A percentile compares a stretch with the other conserved stretches of the same genome.
phyloP scores from a whole-genome alignment of 2,797 vertebrate genomes.

The Salarias fasciatus region DNA sequence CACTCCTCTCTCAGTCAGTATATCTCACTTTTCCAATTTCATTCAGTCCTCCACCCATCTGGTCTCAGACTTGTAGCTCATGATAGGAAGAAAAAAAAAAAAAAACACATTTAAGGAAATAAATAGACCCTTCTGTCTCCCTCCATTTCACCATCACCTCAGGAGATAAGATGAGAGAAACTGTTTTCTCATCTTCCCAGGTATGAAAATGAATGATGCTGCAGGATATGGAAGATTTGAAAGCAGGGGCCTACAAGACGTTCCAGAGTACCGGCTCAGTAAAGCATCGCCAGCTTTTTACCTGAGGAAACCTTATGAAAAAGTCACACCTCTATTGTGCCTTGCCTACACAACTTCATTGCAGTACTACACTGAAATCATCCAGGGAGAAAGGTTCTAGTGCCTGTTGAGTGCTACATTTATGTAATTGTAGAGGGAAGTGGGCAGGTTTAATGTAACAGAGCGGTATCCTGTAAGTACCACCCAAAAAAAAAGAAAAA shows the following conservation, averaged over 20 bases:
- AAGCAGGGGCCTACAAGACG: conserved; percentile 32
- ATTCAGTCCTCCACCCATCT: conserved; percentile 43
- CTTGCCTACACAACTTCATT: background rate
- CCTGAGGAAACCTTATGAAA: conserved; percentile 27
- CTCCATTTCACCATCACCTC: conserved; percentile 69
- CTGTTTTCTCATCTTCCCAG: conserved; percentile 60
- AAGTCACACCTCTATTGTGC: background rate
- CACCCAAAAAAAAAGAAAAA: too few relatives aligned
- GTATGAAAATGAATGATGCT: conserved; percentile 68
- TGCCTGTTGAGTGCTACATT: too few relatives aligned
- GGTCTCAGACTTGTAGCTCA: conserved; percentile 47
- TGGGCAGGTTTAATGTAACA: too few relatives aligned
- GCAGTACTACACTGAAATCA: conserved; percentile 1
- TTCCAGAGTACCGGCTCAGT: conserved; percentile 44
- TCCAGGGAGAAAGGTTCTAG: conserved; percentile 1
- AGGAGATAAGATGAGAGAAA: conserved; percentile 63
- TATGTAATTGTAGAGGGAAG: too few relatives aligned
- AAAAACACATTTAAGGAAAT: conserved; percentile 65
- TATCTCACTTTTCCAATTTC: conserved; percentile 68
- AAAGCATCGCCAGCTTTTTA: conserved; percentile 39
- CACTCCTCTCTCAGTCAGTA: conserved; percentile 45
- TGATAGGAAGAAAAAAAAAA: conserved; percentile 48
- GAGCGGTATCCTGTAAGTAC: too few relatives aligned
- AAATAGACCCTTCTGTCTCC: conserved; percentile 64
- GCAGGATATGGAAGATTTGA: conserved; percentile 45